Evolutionary conservation across 2,797 vertebrate species (phyloP), one percentile per base, ranked within the genome.

Genomic region (Muscicapa striata): DNA sequence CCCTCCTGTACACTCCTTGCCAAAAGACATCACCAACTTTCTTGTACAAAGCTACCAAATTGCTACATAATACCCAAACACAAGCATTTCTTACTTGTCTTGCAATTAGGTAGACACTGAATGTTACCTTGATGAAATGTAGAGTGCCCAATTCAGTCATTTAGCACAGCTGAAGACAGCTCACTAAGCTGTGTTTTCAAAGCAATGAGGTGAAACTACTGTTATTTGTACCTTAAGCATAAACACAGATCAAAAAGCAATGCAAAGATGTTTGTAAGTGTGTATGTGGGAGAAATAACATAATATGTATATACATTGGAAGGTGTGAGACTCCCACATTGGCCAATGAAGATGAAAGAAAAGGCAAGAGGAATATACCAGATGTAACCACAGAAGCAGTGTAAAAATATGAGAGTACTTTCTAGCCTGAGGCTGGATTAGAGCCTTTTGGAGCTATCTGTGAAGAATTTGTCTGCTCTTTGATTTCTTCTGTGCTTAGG

Each of bases 401-500:
- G 30, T 11, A 51, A 91, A 85, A 91, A 36, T 40, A 74, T 7
- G 2, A 45, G 34, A 69, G 26, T 48, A 68, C 14, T 12, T 83
- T 48, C 81, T 54, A 84, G 34, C 54, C 36, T 61, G 66, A 66
- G 43, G 26, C 34, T 89, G 46, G 24, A 68, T 92, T 84, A 84
- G 51, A 74, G 66, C 49, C 12, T 0, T 70, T 89, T 80, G 68
- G 75, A 87, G 19, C 51, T 86, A 36, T 81, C 66, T 55, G 27
- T 51, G 46, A 94, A 93, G 61, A 91, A 91, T 93, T 92, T 92
- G 26, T 58, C 54, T 90, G 36, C n/a, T 48, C 66, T 91, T 85
- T 88, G 66, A 72, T 93, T 88, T 91, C 46, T 86, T 93, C 79
- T 69, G 40, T 78, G 73, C 59, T 90, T 81, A 48, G 58, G 8